Base-by-base conservation (phyloP, 2,797 vertebrate species). In the Alca torda region DNA sequence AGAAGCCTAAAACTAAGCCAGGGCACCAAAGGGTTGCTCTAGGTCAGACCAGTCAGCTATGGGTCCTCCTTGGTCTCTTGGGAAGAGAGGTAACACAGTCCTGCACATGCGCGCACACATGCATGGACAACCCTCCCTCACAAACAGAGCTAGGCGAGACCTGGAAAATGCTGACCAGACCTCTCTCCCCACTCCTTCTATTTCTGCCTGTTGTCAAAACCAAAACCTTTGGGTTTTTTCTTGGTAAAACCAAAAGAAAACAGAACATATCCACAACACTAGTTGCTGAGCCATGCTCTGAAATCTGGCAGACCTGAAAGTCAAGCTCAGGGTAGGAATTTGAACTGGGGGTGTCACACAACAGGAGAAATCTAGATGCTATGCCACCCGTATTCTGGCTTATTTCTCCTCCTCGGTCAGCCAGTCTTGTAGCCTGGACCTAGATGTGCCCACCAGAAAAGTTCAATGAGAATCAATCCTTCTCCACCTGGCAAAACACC, bases 71-170 rank as follows among this genome's bases (percentile, higher is more conserved):
- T 48, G 26, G 25, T 69, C 35, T 50, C 81, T 15, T 61, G 54
- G 45, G 43, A 84, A 82, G 65, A 61, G 50, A 61, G 23, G 20
- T 35, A 60, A 85, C 46, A 46, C 33, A 63, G 25, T 15, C 53
- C 61, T 51, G 33, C 26, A 63, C 39, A n/a, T 0, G 3, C 6
- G 2, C 2, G 6, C 21, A 30, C 10, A 35, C 24, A 26, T 23
- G 43, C 37, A 48, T 0, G 3, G 53, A 45, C 50, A 81, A 37
- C 16, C 12, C 6, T 45, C 24, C 30, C 37, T n/a, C 43, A 65
- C 84, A 59, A 41, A 63, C n/a, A 77, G 53, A 69, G 23, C 28
- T 28, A 73, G 64, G 50, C 1, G 2, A 74, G 60, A 61, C 31
- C 31, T 39, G 72, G 24, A 84, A 78, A 78, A 78, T 24, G 28